These are phyloP conservation scores for Gadus chalcogrammus DNA, from an alignment of 2,113 vertebrate species.

Conservation along the genomic window DNA sequence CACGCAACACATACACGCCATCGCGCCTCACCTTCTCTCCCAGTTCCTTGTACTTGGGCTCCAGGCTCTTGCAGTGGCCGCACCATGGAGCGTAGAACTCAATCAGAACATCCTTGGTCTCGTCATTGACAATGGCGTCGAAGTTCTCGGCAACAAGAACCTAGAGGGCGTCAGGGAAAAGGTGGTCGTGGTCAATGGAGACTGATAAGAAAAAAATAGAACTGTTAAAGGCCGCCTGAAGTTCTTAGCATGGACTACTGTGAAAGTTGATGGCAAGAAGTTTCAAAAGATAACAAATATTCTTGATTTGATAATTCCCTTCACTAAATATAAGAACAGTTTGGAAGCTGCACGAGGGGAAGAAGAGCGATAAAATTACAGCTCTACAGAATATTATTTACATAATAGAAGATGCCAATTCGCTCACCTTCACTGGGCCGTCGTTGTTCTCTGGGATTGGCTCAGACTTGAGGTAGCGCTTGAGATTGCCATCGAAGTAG, in stretches of 20 bases:
- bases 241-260: background rate
- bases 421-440: conserved; percentile 90
- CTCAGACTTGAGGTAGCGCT: conserved; percentile 94
- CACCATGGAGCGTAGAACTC: conserved; percentile 99
- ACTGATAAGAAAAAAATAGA: background rate
- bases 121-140: conserved; percentile 91
- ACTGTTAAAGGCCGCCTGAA: background rate
- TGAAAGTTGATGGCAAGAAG: background rate
- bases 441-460: conserved; percentile 89
- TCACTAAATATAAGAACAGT: too few relatives aligned
- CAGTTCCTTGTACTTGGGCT: conserved; percentile 94
- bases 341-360: too few relatives aligned
- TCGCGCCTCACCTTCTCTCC: conserved; percentile 85
- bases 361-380: too few relatives aligned
- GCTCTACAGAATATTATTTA: too few relatives aligned
- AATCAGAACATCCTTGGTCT: conserved; percentile 92
- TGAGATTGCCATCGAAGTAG: conserved; percentile 90
- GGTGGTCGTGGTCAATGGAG: background rate
- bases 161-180: conserved; percentile 54
- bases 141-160: conserved; percentile 96
- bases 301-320: background rate
- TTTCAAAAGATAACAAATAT: background rate
- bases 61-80: conserved; percentile 97
- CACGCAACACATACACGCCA: too few relatives aligned
- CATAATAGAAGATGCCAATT: too few relatives aligned